Percentiles rank a stretch among this genome's conserved stretches.
Conservation (phyloP, 2,888 invertebrate species). For the Steinernema hermaphroditum region DNA sequence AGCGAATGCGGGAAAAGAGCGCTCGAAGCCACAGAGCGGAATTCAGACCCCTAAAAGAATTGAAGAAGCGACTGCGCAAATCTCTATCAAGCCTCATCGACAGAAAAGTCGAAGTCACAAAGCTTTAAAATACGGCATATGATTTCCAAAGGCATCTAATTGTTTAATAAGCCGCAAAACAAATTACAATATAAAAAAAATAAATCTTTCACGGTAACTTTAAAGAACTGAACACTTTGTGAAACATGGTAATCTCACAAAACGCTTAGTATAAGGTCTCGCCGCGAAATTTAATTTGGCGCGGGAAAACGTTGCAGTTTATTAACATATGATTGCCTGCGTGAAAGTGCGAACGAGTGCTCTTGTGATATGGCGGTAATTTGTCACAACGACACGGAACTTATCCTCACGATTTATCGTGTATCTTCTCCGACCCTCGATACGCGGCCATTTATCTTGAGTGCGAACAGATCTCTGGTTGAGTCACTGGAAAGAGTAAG, state of each 20-base stretch:
- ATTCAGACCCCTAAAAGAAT: conserved; percentile 3
- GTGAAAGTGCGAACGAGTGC: too few species aligned
- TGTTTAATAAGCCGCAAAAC: too few species aligned
- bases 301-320: too few species aligned
- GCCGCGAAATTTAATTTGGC: too few species aligned
- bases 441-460: neutral
- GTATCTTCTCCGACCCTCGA: neutral
- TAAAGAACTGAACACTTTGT: too few species aligned
- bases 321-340: too few species aligned
- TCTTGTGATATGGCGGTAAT: too few species aligned
- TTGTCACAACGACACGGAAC: conserved; percentile 1
- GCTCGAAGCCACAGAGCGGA: neutral
- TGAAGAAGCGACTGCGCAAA: conserved; percentile 14
- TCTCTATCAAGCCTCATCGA: conserved; percentile 11
- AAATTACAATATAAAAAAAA: too few species aligned
- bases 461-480: neutral
- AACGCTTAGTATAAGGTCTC: too few species aligned
- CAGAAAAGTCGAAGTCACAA: conserved; percentile 21
- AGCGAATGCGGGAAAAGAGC: neutral
- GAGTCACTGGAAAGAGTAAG: conserved; percentile 9
- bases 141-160: too few species aligned
- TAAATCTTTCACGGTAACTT: too few species aligned
- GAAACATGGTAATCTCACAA: too few species aligned
- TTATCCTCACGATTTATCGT: neutral
- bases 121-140: neutral